phyloP scores from a whole-genome alignment of 2,888 invertebrate species.

The Adelognathus sp. region DNA sequence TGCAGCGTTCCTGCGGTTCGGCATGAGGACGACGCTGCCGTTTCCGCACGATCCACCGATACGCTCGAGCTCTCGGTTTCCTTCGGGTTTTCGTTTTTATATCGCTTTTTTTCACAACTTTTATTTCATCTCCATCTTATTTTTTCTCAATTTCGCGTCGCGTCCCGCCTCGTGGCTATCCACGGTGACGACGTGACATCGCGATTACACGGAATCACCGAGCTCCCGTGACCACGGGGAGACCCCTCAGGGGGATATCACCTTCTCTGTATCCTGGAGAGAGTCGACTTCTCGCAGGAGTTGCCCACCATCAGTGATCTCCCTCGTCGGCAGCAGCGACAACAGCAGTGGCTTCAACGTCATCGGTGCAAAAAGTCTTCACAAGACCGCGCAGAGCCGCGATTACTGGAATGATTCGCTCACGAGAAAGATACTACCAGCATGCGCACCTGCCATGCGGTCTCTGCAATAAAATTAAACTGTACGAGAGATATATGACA shows the following conservation, averaged over 20 bases:
- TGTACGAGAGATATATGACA: constrained; percentile 14
- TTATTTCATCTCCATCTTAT: constrained; percentile 12
- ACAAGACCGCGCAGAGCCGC: constrained; percentile 5
- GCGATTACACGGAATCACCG: constrained; percentile 73
- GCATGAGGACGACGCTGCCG: constrained; percentile 37
- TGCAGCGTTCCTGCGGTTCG: neutral
- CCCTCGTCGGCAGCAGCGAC: neutral
- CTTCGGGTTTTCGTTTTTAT: neutral
- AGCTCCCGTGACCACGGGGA: constrained; percentile 41
- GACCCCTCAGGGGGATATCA: constrained; percentile 1
- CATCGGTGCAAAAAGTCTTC: constrained; percentile 16
- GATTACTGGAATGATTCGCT: constrained; percentile 36
- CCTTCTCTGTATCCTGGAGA: constrained; percentile 1
- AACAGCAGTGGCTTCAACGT: neutral
- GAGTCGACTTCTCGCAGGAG: constrained; percentile 6
- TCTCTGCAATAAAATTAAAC: constrained; percentile 40
- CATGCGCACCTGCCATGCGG: constrained; percentile 35
- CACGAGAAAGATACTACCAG: constrained; percentile 20
- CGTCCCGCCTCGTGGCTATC: constrained; percentile 65
- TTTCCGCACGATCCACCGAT: constrained; percentile 71
- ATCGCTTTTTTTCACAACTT: neutral
- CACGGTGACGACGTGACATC: constrained; percentile 71
- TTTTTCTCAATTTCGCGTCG: constrained; percentile 54
- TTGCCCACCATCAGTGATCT: constrained; percentile 10
- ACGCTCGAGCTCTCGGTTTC: constrained; percentile 57